phyloP scores from a whole-genome alignment of 2,797 vertebrate genomes.

The Labroides dimidiatus region DNA sequence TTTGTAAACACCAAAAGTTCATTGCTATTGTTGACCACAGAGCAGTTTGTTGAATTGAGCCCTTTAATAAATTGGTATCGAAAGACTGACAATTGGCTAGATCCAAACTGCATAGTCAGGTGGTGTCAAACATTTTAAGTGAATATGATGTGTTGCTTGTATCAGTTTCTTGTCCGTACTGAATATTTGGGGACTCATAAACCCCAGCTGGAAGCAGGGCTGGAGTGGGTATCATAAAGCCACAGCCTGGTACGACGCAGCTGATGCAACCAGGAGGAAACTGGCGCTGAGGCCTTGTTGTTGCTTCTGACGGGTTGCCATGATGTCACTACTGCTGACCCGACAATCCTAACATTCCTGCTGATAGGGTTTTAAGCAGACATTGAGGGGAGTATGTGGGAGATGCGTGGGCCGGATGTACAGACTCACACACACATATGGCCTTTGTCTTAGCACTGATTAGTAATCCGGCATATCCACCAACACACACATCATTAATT shows the following conservation, averaged over 20 bases:
- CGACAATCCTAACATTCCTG: constrained; percentile 78
- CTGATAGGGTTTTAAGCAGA: constrained; percentile 66
- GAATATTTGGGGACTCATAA: constrained; percentile 28
- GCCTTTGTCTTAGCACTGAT: constrained; percentile 77
- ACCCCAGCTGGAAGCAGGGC: constrained; percentile 25
- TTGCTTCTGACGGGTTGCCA: constrained; percentile 66
- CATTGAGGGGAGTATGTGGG: constrained; percentile 46
- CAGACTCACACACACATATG: constrained; percentile 70
- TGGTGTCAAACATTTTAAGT: background rate
- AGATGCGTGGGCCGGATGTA: constrained; percentile 61
- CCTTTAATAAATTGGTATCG: too few species aligned
- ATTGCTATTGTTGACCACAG: constrained; percentile 32
- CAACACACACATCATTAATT: constrained; percentile 70
- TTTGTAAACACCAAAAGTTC: constrained; percentile 29
- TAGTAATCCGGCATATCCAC: constrained; percentile 72
- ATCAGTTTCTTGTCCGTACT: background rate
- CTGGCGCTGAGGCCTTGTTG: constrained; percentile 58
- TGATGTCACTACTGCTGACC: constrained; percentile 82
- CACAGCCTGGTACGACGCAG: constrained; percentile 37
- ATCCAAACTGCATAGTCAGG: background rate
- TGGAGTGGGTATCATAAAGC: constrained; percentile 48
- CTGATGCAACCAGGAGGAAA: constrained; percentile 76
- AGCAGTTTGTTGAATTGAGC: too few species aligned
- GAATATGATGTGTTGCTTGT: background rate
- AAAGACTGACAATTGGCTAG: background rate